These are phyloP conservation scores for Osedax frankpressi DNA, from an alignment of 2,888 invertebrate species.

Conservation along the genomic window DNA sequence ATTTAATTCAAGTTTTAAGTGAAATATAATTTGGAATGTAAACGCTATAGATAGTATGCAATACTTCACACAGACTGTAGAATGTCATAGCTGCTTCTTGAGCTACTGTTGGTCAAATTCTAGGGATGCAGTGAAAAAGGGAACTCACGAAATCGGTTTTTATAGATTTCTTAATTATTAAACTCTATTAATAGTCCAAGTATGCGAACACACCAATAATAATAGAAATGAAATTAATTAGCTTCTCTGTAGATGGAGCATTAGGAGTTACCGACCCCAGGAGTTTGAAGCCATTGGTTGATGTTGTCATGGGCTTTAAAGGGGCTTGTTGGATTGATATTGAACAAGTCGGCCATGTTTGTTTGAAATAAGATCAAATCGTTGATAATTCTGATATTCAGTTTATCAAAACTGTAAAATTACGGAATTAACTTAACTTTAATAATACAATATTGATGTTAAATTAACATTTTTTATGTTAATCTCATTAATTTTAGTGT, in stretches of 20 bases:
- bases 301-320: neutral
- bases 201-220: neutral
- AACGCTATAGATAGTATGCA: too few relatives aligned
- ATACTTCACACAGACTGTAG: neutral
- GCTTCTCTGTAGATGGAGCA: constrained; percentile 27
- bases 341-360: constrained; percentile 30
- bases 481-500: too few relatives aligned
- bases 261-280: constrained; percentile 42
- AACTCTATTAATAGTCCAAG: neutral
- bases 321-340: constrained; percentile 41
- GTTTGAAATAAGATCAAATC: too few relatives aligned
- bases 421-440: too few relatives aligned
- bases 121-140: constrained; percentile 34
- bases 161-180: too few relatives aligned
- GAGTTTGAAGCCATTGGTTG: constrained; percentile 35
- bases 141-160: constrained; percentile 26
- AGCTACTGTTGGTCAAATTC: constrained; percentile 45
- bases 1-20: too few relatives aligned
- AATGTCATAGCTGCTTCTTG: constrained; percentile 31
- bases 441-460: too few relatives aligned
- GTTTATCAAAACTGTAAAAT: too few relatives aligned
- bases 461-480: too few relatives aligned
- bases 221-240: neutral
- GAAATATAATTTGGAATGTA: too few relatives aligned
- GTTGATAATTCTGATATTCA: too few relatives aligned